Evolutionary conservation across 64 coral and sea anemone genomes (phyloP), one percentile per base, ranked within the genome.

Genomic region (Actinia tenebrosa): DNA sequence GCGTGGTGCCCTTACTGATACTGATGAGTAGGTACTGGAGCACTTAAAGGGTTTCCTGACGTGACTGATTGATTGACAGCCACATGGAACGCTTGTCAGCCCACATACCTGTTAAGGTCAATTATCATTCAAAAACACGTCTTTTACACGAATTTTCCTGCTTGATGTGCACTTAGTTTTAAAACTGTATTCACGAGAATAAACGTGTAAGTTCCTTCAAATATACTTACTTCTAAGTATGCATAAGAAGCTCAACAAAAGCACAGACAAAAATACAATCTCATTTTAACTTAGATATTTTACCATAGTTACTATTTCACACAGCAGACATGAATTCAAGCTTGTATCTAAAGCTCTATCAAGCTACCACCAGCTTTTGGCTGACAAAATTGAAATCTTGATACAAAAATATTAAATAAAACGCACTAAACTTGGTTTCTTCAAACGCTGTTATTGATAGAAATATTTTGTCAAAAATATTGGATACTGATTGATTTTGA

Each of bases 401-500:
- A 75, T 27, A 75, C 37, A 30, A 26, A 75, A 75, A 26, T 27
- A 37, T 25, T 27, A 23, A 75, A 42, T 16, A 7, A n/a, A 27
- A 75, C 10, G 10, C 10, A 37, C 22, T 23, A 27, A 69, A 22
- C 19, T 69, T 69, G 64, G 64, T 69, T 37, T 23, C n/a, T 23
- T 23, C 64, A 69, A 75, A 42, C 30, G 30, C 30, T 14, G 7
- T 18, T 75, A 75, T 75, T 75, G 26, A 75, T 75, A 75, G 69
- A 75, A 75, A 37, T 30, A 15, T 37, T 7, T 75, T 75, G 69
- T 75, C 69, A 75, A 25, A 75, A 75, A 75, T 75, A 75, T 75
- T 30, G 69, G 69, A 42, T 75, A 13, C 26, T 81, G 79, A 81
- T 81, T 81, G 79, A 81, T 53, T 81, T 50, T 81, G 79, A 81